Conservation (phyloP, 1,140 invertebrate species). For the Drosophila mojavensis region DNA sequence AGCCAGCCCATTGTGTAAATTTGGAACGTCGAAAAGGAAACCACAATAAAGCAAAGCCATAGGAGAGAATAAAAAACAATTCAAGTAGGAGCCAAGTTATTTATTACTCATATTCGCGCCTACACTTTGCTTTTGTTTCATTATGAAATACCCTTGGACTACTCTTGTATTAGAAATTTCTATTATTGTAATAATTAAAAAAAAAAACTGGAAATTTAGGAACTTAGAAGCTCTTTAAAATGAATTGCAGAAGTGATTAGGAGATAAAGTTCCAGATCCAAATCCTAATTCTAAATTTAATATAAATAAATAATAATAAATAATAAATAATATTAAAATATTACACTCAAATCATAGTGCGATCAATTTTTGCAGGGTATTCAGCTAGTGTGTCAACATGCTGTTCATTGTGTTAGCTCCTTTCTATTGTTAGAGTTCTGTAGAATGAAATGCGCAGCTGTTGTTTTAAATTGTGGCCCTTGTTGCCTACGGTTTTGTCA, state of each 20-base stretch:
- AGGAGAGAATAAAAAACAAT: conserved; percentile 51
- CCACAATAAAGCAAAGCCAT: conserved; percentile 60
- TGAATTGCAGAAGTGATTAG: too few relatives aligned
- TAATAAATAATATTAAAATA: too few relatives aligned
- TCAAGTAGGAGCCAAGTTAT: conserved; percentile 68
- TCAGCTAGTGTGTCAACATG: background rate
- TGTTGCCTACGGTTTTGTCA: conserved; percentile 68
- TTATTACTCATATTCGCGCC: conserved; percentile 67
- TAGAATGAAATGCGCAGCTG: conserved; percentile 68
- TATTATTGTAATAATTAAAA: too few relatives aligned
- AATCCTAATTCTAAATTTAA: too few relatives aligned
- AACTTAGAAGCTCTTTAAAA: too few relatives aligned
- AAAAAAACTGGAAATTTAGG: too few relatives aligned
- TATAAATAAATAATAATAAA: too few relatives aligned
- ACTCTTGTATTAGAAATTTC: too few relatives aligned
- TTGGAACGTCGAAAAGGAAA: conserved; percentile 26
- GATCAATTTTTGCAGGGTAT: conserved; percentile 1
- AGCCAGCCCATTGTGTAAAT: background rate
- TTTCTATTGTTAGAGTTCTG: conserved; percentile 46
- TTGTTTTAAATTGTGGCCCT: conserved; percentile 73
- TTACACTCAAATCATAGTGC: too few relatives aligned
- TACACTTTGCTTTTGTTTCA: conserved; percentile 23
- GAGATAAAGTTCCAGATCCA: too few relatives aligned
- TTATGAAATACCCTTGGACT: conserved; percentile 1
- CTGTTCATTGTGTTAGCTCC: conserved; percentile 3